These are phyloP conservation scores for Monochamus saltuarius DNA, from an alignment of 1,140 invertebrate genomes.

Conservation along the genomic window DNA sequence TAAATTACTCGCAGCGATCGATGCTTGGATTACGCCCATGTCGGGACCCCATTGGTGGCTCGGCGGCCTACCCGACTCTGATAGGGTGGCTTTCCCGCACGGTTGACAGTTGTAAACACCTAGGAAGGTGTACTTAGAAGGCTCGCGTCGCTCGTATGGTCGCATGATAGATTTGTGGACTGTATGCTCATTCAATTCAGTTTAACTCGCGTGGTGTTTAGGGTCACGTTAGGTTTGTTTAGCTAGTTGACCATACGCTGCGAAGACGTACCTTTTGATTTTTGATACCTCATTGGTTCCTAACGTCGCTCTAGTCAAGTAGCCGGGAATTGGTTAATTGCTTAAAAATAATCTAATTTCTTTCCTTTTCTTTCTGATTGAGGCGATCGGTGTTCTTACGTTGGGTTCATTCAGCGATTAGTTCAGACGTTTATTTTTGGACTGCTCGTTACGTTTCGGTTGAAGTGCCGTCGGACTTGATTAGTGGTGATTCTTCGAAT, in stretches of 20 bases:
- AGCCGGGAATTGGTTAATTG: slow-evolving; percentile 43
- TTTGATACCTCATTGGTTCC: slow-evolving; percentile 34
- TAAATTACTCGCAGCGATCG: slow-evolving; percentile 41
- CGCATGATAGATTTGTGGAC: slow-evolving; percentile 34
- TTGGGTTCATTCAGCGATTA: slow-evolving; percentile 8
- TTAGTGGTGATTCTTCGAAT: too few species aligned
- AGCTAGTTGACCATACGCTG: slow-evolving; percentile 16
- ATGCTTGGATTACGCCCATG: slow-evolving; percentile 37
- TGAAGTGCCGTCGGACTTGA: too few species aligned
- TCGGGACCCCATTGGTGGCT: slow-evolving; percentile 30
- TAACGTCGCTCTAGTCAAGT: slow-evolving; percentile 36
- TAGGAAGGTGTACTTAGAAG: slow-evolving; percentile 41
- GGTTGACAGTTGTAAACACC: slow-evolving; percentile 44
- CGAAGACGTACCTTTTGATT: slow-evolving; percentile 16
- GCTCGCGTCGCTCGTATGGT: slow-evolving; percentile 15
- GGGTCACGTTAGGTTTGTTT: slow-evolving; percentile 11
- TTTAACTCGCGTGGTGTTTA: slow-evolving; percentile 30
- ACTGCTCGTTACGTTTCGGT: too few species aligned
- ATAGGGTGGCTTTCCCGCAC: slow-evolving; percentile 31
- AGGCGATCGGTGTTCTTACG: background rate
- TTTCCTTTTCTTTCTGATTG: slow-evolving; percentile 11
- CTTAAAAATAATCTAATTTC: slow-evolving; percentile 37
- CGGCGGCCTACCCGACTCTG: slow-evolving; percentile 12
- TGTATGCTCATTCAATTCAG: slow-evolving; percentile 24
- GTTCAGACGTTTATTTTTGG: too few species aligned